A percentile compares a stretch with the other conserved stretches of the same genome.
These are phyloP conservation scores for Elmis aenea DNA, from an alignment of 2,888 invertebrate genomes.

Conservation along the genomic window DNA sequence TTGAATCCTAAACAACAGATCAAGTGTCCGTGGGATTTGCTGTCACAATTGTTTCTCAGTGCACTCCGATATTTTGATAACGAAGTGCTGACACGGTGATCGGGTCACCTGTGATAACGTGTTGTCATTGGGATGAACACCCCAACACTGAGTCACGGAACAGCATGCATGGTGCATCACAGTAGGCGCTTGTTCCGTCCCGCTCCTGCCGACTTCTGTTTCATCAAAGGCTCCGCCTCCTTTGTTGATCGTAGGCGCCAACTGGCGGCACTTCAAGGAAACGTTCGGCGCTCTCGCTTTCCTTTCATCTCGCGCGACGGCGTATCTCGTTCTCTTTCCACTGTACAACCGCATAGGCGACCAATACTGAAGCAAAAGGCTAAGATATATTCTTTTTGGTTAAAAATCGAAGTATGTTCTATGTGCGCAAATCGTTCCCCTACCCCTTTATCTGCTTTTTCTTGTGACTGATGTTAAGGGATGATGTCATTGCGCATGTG, in stretches of 20 bases:
- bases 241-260: conserved; percentile 48
- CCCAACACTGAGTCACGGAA: conserved; percentile 52
- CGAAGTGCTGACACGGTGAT: conserved; percentile 20
- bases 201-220: conserved; percentile 40
- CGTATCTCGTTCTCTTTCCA: conserved; percentile 24
- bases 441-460: conserved; percentile 40
- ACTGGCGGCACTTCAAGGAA: conserved; percentile 33
- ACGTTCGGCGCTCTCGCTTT: conserved; percentile 41
- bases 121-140: conserved; percentile 54
- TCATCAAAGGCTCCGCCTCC: conserved; percentile 59
- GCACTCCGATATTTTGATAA: conserved; percentile 19
- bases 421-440: conserved; percentile 37
- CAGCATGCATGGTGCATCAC: conserved; percentile 55
- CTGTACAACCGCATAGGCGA: conserved; percentile 29
- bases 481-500: conserved; percentile 36
- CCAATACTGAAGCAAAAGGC: conserved; percentile 42
- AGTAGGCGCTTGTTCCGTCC: conserved; percentile 42
- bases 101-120: conserved; percentile 39
- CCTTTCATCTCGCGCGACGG: conserved; percentile 42
- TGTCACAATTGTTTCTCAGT: conserved; percentile 22
- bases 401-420: conserved; percentile 47
- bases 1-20: conserved; percentile 16
- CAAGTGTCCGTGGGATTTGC: conserved; percentile 23
- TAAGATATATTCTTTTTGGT: conserved; percentile 46
- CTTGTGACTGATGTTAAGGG: conserved; percentile 39